Base-by-base conservation (phyloP, 1,140 invertebrate genomes). In the Nasonia giraulti region DNA sequence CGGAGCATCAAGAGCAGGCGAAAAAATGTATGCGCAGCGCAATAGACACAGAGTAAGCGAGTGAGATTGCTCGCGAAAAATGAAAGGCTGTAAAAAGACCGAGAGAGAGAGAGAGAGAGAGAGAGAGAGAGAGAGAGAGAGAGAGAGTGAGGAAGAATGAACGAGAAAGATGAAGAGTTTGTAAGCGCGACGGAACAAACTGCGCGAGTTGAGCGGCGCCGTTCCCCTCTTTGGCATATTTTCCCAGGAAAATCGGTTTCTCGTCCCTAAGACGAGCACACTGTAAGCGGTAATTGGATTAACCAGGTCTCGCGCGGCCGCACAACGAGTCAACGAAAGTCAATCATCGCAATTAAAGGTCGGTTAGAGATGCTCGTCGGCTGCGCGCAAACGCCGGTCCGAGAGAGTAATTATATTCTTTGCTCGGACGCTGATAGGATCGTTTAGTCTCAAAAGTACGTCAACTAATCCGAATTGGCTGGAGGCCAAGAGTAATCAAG, bases 391-490 rank as follows among this genome's bases (percentile, higher is more conserved):
- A 62, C 55, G 20, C 6, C 17, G 55, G 55, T n/a, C 55, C 55
- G 14, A 55, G 47, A 50, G 55, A 50, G 55, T 62, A 62, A 62
- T 62, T 62, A 62, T 62, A 71, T 71, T 71, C 68, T 71, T 71
- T 71, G 31, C 68, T 71, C 12, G 68, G 31, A 7, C 73, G 73
- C 14, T 33, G 69, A 71, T 71, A 31, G 69, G 69, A 71, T 33
- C 73, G 73, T 75, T 75, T 75, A 75, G 73, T 40, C 73, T 75
- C 73, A 31, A 75, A 75, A 75, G 73, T 75, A 75, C 73, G 37
- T 75, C 73, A 75, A 75, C 73, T 75, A 75, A 75, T 75, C 20
- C 73, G 73, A 75, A 75, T 75, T 75, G 73, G 73, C 73, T 75
- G 27, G 73, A 75, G 73, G 73, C 73, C 73, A 75, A 75, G 37